Evolutionary conservation across 2,797 vertebrate genomes (phyloP), one percentile per base, ranked within the genome.

Genomic region (Taeniopygia guttata): DNA sequence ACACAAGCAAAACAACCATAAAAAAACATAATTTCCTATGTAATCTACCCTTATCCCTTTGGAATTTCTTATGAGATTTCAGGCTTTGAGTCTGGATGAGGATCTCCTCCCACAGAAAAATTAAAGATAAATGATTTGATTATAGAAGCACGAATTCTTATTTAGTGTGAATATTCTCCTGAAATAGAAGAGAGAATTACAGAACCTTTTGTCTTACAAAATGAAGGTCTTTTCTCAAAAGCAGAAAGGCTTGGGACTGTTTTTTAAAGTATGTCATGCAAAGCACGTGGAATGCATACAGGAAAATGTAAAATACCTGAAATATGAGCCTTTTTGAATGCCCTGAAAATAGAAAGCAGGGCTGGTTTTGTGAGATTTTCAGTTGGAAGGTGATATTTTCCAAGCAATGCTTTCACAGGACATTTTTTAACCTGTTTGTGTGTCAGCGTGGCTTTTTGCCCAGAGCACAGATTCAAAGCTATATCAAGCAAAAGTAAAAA

Each of bases 41-140:
- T 11, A 52, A 62, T 19, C 26, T 80, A 20, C 40, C 40, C 64
- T 9, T 52, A 40, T 9, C 29, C n/a, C 29, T 63, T 49, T 23
- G 68, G 66, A 87, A 83, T 75, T 85, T 77, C 78, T 94, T 26
- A 54, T 88, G 70, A 76, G 32, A 75, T 81, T 76, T 38, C 74
- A 86, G 55, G 66, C 82, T 95, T 51, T 73, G 73, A 38, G 32
- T 91, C 67, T 94, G 79, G 87, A 94, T 92, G 82, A 93, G 93
- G 67, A 89, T 95, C 55, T 92, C 91, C 91, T 95, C 95, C 94
- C 67, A 94, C 84, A 92, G 92, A 94, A 92, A 93, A 86, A 75
- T 76, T 60, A 84, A 93, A 94, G 88, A 77, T 51, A 56, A 90
- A 56, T 1, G 27, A 70, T 85, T 87, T 89, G 52, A 81, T 75